phyloP scores from a whole-genome alignment of 1,140 invertebrate genomes.

The Bombus haemorrhoidalis region DNA sequence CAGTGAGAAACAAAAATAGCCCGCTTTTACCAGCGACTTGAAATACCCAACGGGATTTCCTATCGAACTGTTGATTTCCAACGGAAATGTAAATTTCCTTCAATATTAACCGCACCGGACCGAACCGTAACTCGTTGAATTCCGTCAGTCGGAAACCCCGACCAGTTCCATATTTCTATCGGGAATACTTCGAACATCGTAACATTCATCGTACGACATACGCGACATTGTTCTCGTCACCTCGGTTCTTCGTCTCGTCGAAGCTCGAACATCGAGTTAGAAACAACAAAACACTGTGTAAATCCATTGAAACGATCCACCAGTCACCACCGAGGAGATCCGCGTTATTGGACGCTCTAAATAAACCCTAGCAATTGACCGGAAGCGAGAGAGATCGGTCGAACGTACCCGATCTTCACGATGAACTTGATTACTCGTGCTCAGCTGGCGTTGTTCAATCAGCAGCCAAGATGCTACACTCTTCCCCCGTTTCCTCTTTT shows the following conservation, averaged over 20 bases:
- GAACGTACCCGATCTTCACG: slow-evolving; percentile 37
- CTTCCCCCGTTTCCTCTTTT: not conserved
- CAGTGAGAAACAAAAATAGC: slow-evolving; percentile 9
- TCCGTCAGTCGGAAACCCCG: not conserved
- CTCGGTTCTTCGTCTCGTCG: slow-evolving; percentile 14
- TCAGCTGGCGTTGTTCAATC: slow-evolving; percentile 27
- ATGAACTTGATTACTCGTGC: slow-evolving; percentile 35
- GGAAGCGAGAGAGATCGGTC: slow-evolving; percentile 17
- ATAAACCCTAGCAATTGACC: slow-evolving; percentile 48
- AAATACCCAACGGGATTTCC: not conserved
- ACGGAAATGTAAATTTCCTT: slow-evolving; percentile 34
- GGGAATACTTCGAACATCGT: not conserved
- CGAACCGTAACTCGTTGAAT: not conserved
- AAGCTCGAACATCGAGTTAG: not conserved
- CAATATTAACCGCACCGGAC: not conserved
- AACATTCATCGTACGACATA: slow-evolving; percentile 33
- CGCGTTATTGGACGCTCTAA: slow-evolving; percentile 58
- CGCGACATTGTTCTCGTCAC: slow-evolving; percentile 20
- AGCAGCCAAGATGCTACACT: not conserved
- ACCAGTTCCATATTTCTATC: not conserved
- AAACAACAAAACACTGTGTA: slow-evolving; percentile 59
- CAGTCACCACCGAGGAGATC: slow-evolving; percentile 19
- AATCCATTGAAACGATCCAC: slow-evolving; percentile 49
- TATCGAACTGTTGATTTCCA: slow-evolving; percentile 20
- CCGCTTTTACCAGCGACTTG: not conserved